A percentile compares a stretch with the other conserved stretches of the same genome.
These are phyloP conservation scores for Amiota minor DNA, from an alignment of 2,888 invertebrate species.

Conservation along the genomic window DNA sequence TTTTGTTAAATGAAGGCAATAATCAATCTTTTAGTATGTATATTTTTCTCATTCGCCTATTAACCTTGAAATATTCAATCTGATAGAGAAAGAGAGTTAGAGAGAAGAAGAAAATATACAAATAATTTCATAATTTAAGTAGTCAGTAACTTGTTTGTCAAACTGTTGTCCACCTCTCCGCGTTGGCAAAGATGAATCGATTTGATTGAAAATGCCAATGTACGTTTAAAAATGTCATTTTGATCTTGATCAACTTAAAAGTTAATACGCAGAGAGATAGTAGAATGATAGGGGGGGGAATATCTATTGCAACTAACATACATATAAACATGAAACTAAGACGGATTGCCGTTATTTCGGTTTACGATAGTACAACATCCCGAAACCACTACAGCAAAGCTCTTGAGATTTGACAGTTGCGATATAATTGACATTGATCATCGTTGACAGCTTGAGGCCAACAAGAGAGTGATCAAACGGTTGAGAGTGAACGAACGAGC, in stretches of 20 bases:
- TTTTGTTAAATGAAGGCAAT: slow-evolving; percentile 6
- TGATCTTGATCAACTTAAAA: background rate
- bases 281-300: background rate
- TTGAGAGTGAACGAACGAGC: background rate
- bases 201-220: slow-evolving; percentile 24
- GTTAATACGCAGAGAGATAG: background rate
- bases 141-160: slow-evolving; percentile 9
- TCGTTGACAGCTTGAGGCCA: slow-evolving; percentile 45
- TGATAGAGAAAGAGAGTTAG: background rate
- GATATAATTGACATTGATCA: slow-evolving; percentile 50
- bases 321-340: background rate
- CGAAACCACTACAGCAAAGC: slow-evolving; percentile 1
- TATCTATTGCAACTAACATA: background rate
- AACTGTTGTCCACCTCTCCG: background rate
- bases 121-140: background rate
- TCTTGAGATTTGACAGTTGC: slow-evolving; percentile 14
- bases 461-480: background rate
- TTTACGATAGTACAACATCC: background rate
- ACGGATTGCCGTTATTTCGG: slow-evolving; percentile 25
- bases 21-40: slow-evolving; percentile 13
- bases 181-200: background rate
- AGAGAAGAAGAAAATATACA: background rate
- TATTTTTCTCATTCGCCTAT: slow-evolving; percentile 5
- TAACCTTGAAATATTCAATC: slow-evolving; percentile 20
- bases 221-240: slow-evolving; percentile 29